Evolutionary conservation across 2,797 vertebrate species (phyloP), one percentile per base, ranked within the genome.

Genomic region (Anas bernieri): DNA sequence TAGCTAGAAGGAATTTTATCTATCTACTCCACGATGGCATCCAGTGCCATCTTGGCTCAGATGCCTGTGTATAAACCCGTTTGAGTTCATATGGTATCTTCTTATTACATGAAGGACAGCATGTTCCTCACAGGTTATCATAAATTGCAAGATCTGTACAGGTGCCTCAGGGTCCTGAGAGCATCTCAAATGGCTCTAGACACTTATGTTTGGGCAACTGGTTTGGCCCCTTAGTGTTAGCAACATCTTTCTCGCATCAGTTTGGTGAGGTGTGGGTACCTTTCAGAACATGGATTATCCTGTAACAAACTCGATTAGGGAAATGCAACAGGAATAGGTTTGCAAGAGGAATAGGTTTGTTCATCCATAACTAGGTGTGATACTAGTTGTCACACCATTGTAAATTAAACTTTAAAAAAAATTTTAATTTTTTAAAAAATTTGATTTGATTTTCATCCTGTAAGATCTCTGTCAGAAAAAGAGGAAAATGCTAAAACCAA

Each of bases 241-340:
- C 54, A 20, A 6, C 23, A 17, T 33, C 9, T n/a, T n/a, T 56
- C 52, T 30, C 26, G 4, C 14, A 18, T 28, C 37, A 20, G 4
- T n/a, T 23, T 9, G 31, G 16, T 12, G 9, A 41, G 20, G 9
- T 35, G 35, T 17, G 26, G 4, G 33, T 10, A 48, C 8, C 25
- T 9, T n/a, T 33, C 11, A 5, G 17, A 16, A 11, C 8, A 6
- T 2, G 1, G 28, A 30, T 2, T 23, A n/a, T 23, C 21, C 37
- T 43, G 14, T n/a, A 52, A 59, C 14, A 17, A 18, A 43, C 25
- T 7, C 8, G 5, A n/a, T 14, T 9, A 26, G 35, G 35, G 22
- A 58, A 56, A 43, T 35, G 35, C 31, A 43, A 21, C 13, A 17
- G 50, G 16, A 33, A 8, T 4, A 9, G 9, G 6, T 22, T 33